phyloP scores from a whole-genome alignment of 1,140 invertebrate genomes.

The Leptopilina clavipes region DNA sequence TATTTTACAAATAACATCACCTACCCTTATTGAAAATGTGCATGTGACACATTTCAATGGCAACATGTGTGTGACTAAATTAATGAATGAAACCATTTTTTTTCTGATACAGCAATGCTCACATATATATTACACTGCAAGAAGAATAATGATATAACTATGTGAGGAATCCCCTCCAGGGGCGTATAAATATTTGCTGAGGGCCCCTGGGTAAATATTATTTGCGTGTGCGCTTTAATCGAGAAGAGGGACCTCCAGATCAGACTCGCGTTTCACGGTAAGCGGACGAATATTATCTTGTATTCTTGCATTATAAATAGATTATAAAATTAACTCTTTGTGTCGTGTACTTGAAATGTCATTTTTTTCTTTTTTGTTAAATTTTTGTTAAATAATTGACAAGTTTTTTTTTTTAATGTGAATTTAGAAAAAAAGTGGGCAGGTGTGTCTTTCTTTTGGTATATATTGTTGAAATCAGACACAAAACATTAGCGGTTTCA shows the following conservation, averaged over 20 bases:
- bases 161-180: conserved; percentile 23
- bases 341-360: conserved; percentile 2
- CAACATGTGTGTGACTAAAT: neutral
- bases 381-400: neutral
- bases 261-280: conserved; percentile 56
- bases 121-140: too few species aligned
- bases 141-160: neutral
- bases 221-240: conserved; percentile 49
- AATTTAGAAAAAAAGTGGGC: conserved; percentile 9
- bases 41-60: neutral
- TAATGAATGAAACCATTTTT: conserved; percentile 18
- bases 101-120: neutral
- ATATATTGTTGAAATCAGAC: neutral
- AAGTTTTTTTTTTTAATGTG: neutral
- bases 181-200: conserved; percentile 24
- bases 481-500: conserved; percentile 19
- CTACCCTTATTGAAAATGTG: neutral
- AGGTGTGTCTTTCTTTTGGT: neutral
- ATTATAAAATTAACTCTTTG: conserved; percentile 2
- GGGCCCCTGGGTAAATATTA: conserved; percentile 23
- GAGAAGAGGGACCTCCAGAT: conserved; percentile 48
- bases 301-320: conserved; percentile 28
- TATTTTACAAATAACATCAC: neutral
- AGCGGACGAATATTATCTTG: conserved; percentile 46
- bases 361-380: conserved; percentile 1